Conservation (phyloP, 2,888 invertebrate species). For the Latheticus oryzae region DNA sequence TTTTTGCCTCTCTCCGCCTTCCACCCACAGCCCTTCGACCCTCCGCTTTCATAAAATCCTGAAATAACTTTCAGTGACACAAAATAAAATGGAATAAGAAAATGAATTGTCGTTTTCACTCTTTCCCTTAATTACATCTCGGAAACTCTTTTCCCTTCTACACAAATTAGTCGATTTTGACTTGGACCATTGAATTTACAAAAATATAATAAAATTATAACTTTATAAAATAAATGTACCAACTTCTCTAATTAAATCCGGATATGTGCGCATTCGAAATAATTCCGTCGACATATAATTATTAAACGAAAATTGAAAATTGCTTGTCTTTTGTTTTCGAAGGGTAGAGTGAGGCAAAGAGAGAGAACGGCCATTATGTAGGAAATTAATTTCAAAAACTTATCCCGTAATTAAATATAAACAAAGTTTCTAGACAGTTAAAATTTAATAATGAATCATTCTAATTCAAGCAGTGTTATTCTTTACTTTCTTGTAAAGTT, state of each 20-base stretch:
- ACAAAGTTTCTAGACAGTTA: conserved; percentile 60
- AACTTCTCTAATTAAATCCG: conserved; percentile 8
- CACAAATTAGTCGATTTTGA: conserved; percentile 6
- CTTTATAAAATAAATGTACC: background rate
- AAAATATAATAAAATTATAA: too few species aligned
- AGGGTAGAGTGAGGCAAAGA: conserved; percentile 27
- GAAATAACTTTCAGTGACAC: conserved; percentile 59
- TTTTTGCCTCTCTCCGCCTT: conserved; percentile 46
- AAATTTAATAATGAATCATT: conserved; percentile 64
- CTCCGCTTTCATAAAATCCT: conserved; percentile 55
- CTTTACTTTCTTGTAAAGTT: conserved; percentile 63
- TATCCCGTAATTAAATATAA: conserved; percentile 61
- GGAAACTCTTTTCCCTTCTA: conserved; percentile 1
- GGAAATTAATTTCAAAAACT: conserved; percentile 57
- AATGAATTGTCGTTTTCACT: conserved; percentile 60
- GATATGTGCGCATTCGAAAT: conserved; percentile 7
- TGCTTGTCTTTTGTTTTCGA: too few species aligned
- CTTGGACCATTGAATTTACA: too few species aligned
- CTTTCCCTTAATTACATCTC: conserved; percentile 46
- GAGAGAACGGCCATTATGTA: conserved; percentile 47
- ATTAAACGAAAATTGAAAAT: too few species aligned
- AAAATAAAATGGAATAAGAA: conserved; percentile 59
- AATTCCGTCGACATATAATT: conserved; percentile 6
- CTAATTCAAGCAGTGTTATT: conserved; percentile 62
- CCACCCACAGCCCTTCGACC: conserved; percentile 23